Evolutionary conservation across 1,140 invertebrate genomes (phyloP).

Genomic region (Penaeus chinensis): DNA sequence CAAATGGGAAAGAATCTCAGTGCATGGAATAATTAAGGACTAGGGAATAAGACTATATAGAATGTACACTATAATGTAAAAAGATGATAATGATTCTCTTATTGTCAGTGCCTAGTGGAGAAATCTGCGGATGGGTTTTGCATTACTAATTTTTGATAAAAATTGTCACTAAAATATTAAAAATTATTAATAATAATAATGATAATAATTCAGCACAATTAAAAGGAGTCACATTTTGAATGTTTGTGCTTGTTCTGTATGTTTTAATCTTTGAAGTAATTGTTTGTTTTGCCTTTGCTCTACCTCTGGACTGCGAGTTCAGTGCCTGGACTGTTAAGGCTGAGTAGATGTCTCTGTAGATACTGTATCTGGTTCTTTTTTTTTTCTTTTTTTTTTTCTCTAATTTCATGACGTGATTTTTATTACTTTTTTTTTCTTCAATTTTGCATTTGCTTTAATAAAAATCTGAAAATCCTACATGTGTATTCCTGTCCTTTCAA

Average conservation of each 20-base stretch:
- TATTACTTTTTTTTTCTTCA: not conserved
- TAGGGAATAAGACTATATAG: too few species aligned
- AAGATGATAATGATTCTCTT: too few species aligned
- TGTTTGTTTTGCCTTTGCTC: not conserved
- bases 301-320: not conserved
- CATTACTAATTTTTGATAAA: too few species aligned
- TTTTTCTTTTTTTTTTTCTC: conserved; percentile 13
- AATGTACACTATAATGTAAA: too few species aligned
- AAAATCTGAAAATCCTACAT: conserved; percentile 1
- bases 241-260: not conserved
- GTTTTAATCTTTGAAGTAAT: not conserved
- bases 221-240: too few species aligned
- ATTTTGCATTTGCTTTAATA: conserved; percentile 47
- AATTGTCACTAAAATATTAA: too few species aligned
- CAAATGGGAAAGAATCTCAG: too few species aligned
- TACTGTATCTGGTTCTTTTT: conserved; percentile 2
- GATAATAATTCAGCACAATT: too few species aligned
- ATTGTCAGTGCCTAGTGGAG: too few species aligned
- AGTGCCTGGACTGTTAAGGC: not conserved
- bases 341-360: conserved; percentile 19
- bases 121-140: too few species aligned
- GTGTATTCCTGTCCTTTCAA: not conserved
- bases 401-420: conserved; percentile 36
- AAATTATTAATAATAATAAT: too few species aligned
- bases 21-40: too few species aligned